These are phyloP conservation scores for Galerucella calmariensis DNA, from an alignment of 2,888 invertebrate genomes.

Conservation along the genomic window DNA sequence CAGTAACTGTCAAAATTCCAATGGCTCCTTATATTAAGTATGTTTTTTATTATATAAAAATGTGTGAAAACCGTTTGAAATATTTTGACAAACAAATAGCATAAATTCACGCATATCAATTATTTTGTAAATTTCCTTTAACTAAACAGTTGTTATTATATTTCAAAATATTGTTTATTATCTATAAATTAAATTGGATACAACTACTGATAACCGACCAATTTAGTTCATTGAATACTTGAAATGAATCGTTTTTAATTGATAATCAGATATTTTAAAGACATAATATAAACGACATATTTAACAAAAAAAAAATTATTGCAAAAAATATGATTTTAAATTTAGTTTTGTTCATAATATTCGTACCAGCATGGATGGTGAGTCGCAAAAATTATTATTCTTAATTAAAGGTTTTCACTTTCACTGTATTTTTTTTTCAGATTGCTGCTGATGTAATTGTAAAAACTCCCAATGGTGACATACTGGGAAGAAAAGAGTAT, in stretches of 20 bases:
- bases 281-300: neutral
- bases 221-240: too few species aligned
- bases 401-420: neutral
- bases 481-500: conserved; percentile 30
- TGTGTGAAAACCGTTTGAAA: too few species aligned
- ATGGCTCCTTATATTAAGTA: too few species aligned
- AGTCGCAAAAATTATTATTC: neutral
- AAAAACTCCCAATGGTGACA: conserved; percentile 29
- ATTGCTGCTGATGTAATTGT: neutral
- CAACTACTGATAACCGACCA: too few species aligned
- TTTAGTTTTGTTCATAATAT: neutral
- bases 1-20: too few species aligned
- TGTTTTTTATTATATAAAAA: too few species aligned
- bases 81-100: too few species aligned
- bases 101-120: too few species aligned
- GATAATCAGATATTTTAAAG: neutral
- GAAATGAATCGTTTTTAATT: neutral
- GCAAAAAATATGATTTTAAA: neutral
- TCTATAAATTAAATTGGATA: too few species aligned
- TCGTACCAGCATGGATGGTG: neutral
- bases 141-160: too few species aligned
- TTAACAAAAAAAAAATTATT: neutral
- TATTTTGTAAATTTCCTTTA: too few species aligned
- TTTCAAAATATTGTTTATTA: too few species aligned
- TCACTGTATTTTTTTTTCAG: neutral